phyloP scores from a whole-genome alignment of 64 coral and sea anemone genomes.

The Hydrozoanthus tunicans region DNA sequence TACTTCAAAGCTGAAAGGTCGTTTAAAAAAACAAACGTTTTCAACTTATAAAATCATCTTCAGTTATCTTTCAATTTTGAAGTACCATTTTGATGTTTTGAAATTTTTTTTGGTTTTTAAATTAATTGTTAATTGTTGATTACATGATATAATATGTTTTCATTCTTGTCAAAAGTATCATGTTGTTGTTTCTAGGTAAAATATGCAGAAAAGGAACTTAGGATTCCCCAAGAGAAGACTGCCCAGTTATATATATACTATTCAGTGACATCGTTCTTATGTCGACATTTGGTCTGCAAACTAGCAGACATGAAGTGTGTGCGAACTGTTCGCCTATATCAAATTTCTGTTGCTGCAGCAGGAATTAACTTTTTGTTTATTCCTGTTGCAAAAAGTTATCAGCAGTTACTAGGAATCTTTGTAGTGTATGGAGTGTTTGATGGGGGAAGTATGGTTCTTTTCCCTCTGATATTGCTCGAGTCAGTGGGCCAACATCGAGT shows the following conservation, averaged over 20 bases:
- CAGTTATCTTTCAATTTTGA: no score
- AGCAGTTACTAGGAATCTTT: conserved; percentile 18
- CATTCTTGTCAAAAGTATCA: no score
- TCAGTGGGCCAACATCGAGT: conserved; percentile 13
- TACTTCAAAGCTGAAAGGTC: no score
- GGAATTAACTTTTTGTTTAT: conserved; percentile 47
- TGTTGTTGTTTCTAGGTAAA: conserved; percentile 13
- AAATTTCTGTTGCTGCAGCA: conserved; percentile 44
- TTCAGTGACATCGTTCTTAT: conserved; percentile 47
- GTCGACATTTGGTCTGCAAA: conserved; percentile 40
- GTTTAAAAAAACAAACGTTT: no score
- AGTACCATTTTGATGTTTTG: no score
- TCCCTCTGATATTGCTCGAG: conserved; percentile 35
- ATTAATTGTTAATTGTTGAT: no score
- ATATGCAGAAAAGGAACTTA: conserved; percentile 40
- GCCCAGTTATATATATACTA: conserved; percentile 45
- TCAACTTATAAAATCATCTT: no score
- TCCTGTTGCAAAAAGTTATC: conserved; percentile 19
- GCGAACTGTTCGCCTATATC: conserved; percentile 34
- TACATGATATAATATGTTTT: no score
- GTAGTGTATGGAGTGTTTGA: conserved; percentile 45
- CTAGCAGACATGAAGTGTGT: conserved; percentile 26
- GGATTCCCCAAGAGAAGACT: conserved; percentile 16
- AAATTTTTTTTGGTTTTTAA: no score
- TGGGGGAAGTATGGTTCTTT: conserved; percentile 42